Evolutionary conservation across 2,888 invertebrate species (phyloP).

Genomic region (Lapara coniferarum): DNA sequence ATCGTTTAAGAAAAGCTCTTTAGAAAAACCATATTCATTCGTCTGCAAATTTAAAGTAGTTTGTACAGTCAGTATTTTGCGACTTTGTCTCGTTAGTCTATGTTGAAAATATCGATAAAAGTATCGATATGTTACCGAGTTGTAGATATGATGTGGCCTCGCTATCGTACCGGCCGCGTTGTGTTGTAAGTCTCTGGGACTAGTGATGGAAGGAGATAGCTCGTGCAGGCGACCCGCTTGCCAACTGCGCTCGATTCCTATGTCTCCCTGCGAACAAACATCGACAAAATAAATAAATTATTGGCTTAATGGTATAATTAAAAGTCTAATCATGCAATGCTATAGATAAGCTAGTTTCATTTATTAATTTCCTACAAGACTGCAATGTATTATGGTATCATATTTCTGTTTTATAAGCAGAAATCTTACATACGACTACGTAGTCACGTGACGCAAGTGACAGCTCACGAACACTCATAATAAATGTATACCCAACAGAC

Average conservation of each 20-base stretch:
- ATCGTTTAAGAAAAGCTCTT: too few species aligned
- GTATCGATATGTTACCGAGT: background rate
- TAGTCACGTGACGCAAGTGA: too few species aligned
- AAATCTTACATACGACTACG: too few species aligned
- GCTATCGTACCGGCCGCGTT: background rate
- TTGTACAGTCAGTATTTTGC: background rate
- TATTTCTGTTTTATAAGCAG: too few species aligned
- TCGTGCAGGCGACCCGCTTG: slow-evolving; percentile 23
- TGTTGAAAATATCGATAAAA: background rate
- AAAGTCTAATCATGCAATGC: background rate
- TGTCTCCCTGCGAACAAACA: slow-evolving; percentile 47
- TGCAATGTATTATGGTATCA: too few species aligned
- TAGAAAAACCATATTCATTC: too few species aligned
- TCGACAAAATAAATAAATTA: background rate
- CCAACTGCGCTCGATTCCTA: slow-evolving; percentile 39
- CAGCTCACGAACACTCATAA: too few species aligned
- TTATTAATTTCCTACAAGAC: too few species aligned
- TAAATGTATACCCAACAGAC: too few species aligned
- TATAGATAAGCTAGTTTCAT: background rate
- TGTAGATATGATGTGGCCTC: background rate
- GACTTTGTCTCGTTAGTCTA: background rate
- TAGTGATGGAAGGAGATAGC: background rate
- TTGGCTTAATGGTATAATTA: background rate
- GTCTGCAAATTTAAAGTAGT: too few species aligned
- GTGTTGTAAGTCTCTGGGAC: slow-evolving; percentile 6